Base-by-base conservation (phyloP, 2,797 vertebrate species). In the Spea hammondii region DNA sequence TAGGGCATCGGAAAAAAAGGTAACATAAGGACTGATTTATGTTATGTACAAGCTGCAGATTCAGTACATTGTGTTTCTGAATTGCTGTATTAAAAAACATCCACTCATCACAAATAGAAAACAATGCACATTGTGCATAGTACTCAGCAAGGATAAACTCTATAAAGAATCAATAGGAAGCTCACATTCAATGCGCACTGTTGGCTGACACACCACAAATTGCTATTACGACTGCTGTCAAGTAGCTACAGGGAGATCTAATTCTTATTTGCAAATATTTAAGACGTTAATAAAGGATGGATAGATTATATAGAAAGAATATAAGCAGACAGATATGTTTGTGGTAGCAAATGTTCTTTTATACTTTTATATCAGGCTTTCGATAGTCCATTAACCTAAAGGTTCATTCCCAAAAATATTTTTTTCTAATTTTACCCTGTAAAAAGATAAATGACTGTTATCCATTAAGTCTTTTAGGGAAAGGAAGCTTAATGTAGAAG, bases 81-180 rank as follows among this genome's bases (percentile, higher is more conserved):
- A 70, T 62, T 79, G 72, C 47, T 74, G 78, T 79, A 79, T 74
- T 79, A 64, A 79, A 79, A 79, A 79, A 74, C 78, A 74, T 62
- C 72, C 57, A 70, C 72, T 79, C 78, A 79, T 79, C 78, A 79
- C 78, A 70, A 74, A 79, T 70, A 54, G 70, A 46, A 74, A 74
- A 74, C 72, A 79, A 14, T 74, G 72, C 78, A 64, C 65, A 53
- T 68, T 74, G 47, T 53, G 72, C 72, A 79, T 72, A 7, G 32
- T 65, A 74, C 70, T 69, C 78, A 65, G 78, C 66, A 74, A 70
- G 66, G 71, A 73, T 74, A 79, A 79, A 59, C 66, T 60, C 66
- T 68, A 53, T 32, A 54, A 48, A 79, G 54, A 74, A 79, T 79
- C 70, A 68, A 79, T 79, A 73, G 64, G 70, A 65, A 59, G 71